Conservation (phyloP, 1,140 invertebrate species). For the Drosophila sp. region DNA sequence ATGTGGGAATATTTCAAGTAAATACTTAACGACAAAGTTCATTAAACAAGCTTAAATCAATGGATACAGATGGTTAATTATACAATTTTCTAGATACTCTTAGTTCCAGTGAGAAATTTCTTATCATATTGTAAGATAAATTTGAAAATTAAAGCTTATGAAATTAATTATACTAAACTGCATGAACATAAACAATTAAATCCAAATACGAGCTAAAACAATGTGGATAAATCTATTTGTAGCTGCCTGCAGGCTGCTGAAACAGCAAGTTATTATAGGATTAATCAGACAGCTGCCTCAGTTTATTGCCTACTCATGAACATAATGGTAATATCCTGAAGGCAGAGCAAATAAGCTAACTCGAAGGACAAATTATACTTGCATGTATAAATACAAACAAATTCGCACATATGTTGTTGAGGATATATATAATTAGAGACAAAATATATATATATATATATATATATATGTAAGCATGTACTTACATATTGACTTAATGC, state of each 20-base stretch:
- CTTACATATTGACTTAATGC: conserved; percentile 69
- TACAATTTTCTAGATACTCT: not conserved
- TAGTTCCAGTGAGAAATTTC: not conserved
- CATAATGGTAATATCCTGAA: conserved; percentile 34
- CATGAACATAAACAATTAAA: conserved; percentile 37
- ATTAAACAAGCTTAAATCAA: conserved; percentile 2
- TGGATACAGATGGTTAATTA: conserved; percentile 1
- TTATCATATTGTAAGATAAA: not conserved
- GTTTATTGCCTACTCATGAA: conserved; percentile 20
- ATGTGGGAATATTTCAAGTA: no score
- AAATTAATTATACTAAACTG: not conserved
- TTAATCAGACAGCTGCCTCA: conserved; percentile 43
- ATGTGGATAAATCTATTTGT: conserved; percentile 50
- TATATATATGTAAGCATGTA: conserved; percentile 21
- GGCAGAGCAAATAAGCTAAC: conserved; percentile 16
- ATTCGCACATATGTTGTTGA: not conserved
- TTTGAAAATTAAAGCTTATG: not conserved
- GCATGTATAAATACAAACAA: not conserved
- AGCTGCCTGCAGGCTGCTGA: conserved; percentile 13
- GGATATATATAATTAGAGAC: conserved; percentile 1
- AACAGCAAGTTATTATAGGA: conserved; percentile 24
- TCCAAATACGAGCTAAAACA: conserved; percentile 20
- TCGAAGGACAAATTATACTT: conserved; percentile 5
- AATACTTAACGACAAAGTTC: no score
- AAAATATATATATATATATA: conserved; percentile 6